phyloP scores from a whole-genome alignment of 1,140 invertebrate genomes.

The Drosophila athabasca region DNA sequence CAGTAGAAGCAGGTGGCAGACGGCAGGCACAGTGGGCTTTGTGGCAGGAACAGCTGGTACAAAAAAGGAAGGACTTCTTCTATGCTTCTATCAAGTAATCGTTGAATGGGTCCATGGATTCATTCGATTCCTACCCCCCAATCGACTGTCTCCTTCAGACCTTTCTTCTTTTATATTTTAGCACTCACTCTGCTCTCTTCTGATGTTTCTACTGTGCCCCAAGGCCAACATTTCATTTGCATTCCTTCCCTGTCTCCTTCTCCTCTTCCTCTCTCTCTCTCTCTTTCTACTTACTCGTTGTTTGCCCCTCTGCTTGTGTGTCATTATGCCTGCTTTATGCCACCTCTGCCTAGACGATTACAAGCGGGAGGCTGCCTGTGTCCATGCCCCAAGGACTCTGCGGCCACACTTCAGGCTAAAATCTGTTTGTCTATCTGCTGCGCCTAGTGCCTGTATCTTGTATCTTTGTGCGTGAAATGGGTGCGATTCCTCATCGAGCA shows the following conservation, averaged over 20 bases:
- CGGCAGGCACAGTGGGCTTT: slow-evolving; percentile 12
- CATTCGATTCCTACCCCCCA: too few species aligned
- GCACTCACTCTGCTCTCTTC: neutral
- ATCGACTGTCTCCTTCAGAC: too few species aligned
- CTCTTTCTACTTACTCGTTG: too few species aligned
- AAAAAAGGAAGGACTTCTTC: neutral
- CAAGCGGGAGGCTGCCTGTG: neutral
- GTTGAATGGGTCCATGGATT: too few species aligned
- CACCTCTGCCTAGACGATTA: too few species aligned
- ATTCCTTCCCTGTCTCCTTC: neutral
- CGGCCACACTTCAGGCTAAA: slow-evolving; percentile 66
- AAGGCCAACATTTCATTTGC: slow-evolving; percentile 2
- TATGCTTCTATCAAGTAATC: too few species aligned
- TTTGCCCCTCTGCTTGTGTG: neutral
- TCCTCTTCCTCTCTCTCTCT: too few species aligned
- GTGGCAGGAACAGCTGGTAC: too few species aligned
- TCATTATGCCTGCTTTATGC: too few species aligned
- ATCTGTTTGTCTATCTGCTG: slow-evolving; percentile 72
- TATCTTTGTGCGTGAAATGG: slow-evolving; percentile 51
- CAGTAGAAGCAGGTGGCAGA: too few species aligned
- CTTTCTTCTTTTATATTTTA: too few species aligned
- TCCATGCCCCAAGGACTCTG: neutral
- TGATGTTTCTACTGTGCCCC: slow-evolving; percentile 6
- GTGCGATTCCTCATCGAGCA: slow-evolving; percentile 15
- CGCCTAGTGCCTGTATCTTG: slow-evolving; percentile 33